A percentile compares a stretch with the other conserved stretches of the same genome.
Evolutionary conservation across 2,113 vertebrate genomes (phyloP).

Genomic region (Colius striatus): DNA sequence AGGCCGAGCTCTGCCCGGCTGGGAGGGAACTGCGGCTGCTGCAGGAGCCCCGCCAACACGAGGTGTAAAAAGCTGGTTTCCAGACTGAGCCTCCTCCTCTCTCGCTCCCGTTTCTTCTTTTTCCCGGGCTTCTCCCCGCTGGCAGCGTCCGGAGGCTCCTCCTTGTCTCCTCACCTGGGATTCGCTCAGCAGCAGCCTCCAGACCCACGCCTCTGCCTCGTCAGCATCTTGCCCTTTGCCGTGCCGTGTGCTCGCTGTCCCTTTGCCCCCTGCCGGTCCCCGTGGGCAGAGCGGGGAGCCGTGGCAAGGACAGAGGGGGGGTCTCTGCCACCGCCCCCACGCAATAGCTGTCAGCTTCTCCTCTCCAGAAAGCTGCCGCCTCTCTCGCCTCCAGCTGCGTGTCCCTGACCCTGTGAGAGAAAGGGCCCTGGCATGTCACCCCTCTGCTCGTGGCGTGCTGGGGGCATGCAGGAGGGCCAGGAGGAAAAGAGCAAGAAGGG

Average conservation of each 20-base stretch:
- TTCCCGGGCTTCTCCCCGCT: neutral
- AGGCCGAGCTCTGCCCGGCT: neutral
- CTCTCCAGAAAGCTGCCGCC: neutral
- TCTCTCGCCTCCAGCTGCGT: neutral
- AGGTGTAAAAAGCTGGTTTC: neutral
- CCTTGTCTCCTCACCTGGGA: neutral
- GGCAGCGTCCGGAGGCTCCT: neutral
- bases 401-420: neutral
- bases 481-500: neutral
- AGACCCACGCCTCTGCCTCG: neutral
- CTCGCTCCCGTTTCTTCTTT: neutral
- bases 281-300: neutral
- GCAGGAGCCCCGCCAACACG: neutral
- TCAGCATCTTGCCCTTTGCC: neutral
- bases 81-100: neutral
- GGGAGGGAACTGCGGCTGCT: neutral
- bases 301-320: neutral
- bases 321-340: fast-evolving
- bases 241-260: neutral
- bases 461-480: neutral
- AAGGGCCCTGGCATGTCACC: neutral
- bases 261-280: neutral
- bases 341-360: neutral
- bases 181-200: neutral
- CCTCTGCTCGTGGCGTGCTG: neutral